Evolutionary conservation across 2,113 vertebrate species (phyloP).

Genomic region (Falco punctatus): DNA sequence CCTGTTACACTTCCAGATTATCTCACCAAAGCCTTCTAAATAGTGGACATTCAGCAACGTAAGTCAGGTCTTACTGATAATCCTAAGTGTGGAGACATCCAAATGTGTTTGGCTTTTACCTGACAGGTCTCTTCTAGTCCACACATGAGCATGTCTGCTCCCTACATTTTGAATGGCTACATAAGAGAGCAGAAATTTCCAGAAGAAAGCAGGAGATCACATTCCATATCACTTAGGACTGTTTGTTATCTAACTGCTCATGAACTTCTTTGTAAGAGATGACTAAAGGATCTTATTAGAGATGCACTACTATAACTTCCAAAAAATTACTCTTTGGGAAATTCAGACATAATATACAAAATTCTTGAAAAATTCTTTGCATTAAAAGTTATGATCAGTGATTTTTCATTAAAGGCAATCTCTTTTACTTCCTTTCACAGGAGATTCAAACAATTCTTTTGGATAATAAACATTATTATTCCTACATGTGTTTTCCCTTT

Average conservation of each 20-base stretch:
- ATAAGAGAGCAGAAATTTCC: background rate
- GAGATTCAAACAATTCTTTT: background rate
- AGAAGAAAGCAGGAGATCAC: background rate
- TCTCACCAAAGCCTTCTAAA: background rate
- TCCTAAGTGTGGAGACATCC: background rate
- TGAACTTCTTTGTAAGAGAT: background rate
- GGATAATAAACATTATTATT: background rate
- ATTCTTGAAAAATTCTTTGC: background rate
- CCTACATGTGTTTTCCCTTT: background rate
- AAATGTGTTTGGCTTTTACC: background rate
- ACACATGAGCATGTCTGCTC: accelerated
- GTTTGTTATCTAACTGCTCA: background rate
- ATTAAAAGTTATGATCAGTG: background rate
- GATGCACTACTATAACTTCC: background rate
- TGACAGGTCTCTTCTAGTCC: background rate
- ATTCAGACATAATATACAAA: background rate
- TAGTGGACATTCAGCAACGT: background rate
- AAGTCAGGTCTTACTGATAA: background rate
- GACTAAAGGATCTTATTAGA: background rate
- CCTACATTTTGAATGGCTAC: background rate
- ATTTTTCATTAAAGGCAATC: background rate
- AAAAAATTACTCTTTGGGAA: background rate
- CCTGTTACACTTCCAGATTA: background rate
- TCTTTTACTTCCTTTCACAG: background rate
- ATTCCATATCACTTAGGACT: background rate